Base-by-base conservation (phyloP, 2,797 vertebrate genomes). In the Notoglanidium macrostoma region DNA sequence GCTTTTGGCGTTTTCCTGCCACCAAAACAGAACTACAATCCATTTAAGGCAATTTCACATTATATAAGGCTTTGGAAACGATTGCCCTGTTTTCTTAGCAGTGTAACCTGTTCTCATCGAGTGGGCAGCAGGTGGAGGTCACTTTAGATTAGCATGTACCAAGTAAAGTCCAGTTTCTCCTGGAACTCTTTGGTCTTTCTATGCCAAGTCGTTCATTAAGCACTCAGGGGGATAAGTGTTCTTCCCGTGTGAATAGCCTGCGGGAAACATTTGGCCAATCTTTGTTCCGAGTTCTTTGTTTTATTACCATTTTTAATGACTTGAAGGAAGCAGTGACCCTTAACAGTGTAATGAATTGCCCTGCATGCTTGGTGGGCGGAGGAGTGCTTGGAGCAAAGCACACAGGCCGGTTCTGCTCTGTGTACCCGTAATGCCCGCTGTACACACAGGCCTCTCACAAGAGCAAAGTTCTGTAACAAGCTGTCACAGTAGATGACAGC, bases 251-350 rank as follows among this genome's bases (percentile, higher is more conserved):
- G 89, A 91, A 89, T 90, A 88, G 86, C 83, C 81, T 86, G 88
- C 84, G 72, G 91, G 92, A 92, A 89, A 89, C 86, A 19, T 91
- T 90, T 91, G 90, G 85, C 90, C 86, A 80, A 59, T 90, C 85
- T 89, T 90, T 93, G 93, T 94, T 94, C 93, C 90, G 89, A 94
- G 91, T 91, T 91, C 92, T 86, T 87, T 91, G 92, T 93, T 93
- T 92, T 91, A 92, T 92, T 92, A 86, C 84, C 87, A 89, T 90
- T 94, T 93, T 93, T 93, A 95, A 95, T 94, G 93, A 92, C 92
- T 92, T 84, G 88, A 92, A 92, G 89, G 92, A 94, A 92, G 90
- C 92, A 65, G 88, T 94, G 94, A 94, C 91, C 93, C 92, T 89
- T 90, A 91, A 89, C 91, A 91, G 91, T 83, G 85, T 91, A 90